Percentiles rank a stretch among this genome's conserved stretches.
These are phyloP conservation scores for Eulemur rubriventer DNA, from an alignment of 2,797 vertebrate genomes.

Conservation along the genomic window DNA sequence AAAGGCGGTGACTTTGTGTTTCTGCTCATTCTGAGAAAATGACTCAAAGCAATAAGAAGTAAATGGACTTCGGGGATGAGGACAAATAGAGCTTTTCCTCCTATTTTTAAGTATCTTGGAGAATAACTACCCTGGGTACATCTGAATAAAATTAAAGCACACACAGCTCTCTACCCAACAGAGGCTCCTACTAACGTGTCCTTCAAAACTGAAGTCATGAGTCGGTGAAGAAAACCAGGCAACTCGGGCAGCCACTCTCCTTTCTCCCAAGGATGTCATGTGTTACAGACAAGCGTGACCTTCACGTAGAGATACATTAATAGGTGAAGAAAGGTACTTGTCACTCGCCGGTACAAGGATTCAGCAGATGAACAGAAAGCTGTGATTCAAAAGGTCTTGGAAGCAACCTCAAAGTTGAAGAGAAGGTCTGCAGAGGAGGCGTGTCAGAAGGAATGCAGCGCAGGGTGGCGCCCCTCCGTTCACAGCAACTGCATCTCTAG, in stretches of 20 bases:
- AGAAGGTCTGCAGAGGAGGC: not conserved
- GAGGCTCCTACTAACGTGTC: not conserved
- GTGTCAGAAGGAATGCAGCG: fast-evolving
- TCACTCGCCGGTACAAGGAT: not conserved
- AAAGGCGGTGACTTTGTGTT: not conserved
- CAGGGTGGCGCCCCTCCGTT: fast-evolving
- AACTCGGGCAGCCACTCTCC: not conserved
- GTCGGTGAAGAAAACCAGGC: not conserved
- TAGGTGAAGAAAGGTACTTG: not conserved
- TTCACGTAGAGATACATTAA: not conserved
- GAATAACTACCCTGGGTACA: not conserved
- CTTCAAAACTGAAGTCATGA: not conserved
- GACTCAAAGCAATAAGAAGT: not conserved
- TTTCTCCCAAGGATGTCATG: not conserved
- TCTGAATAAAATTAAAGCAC: not conserved
- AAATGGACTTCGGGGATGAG: not conserved
- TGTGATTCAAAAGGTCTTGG: not conserved
- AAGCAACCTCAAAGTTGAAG: not conserved
- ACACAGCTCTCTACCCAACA: not conserved
- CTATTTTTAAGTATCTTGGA: not conserved
- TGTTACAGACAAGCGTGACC: not conserved
- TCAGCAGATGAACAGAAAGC: not conserved
- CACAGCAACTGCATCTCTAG: not conserved
- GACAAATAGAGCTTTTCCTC: not conserved
- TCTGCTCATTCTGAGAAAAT: not conserved